Base-by-base conservation (phyloP, 2,888 invertebrate genomes). In the Pherbina coryleti region DNA sequence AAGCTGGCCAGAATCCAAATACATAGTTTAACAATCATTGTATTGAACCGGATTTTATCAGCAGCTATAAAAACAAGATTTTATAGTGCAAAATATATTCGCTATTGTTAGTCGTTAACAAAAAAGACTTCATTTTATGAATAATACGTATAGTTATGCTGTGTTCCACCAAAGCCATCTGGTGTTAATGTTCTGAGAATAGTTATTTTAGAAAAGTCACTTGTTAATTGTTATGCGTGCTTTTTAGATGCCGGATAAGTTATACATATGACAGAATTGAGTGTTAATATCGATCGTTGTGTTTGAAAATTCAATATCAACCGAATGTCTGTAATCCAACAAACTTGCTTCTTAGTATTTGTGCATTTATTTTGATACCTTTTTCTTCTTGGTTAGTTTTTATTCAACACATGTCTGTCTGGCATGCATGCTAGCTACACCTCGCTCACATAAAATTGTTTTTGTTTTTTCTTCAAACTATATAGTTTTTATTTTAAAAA, bases 341-440 rank as follows among this genome's bases (percentile, higher is more conserved):
- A 60, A 49, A 69, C 28, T 49, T 69, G 1, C 19, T 22, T 51
- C 44, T 11, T 14, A 25, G 74, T 60, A 44, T 37, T 49, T 17
- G 62, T 64, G 44, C 28, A 64, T 64, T 74, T 74, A 74, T 74
- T 74, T 74, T 74, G 74, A 74, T 64, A 34, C 64, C 64, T 64
- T 74, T 51, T 28, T 76, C 25, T 37, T 72, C 72, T 44, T 57
- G 14, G 34, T 34, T 66, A 28, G 37, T 57, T 19, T 74, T 28
- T 51, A 74, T 53, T 64, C 31, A 64, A 64, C 28, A 64, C 34
- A 66, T 74, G 64, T 66, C 51, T 64, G 31, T n/a, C 53, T 72
- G 57, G 69, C 44, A 44, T 69, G 49, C 69, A 69, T 51, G 69
- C 49, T 69, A 51, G 51, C 69, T 69, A 60, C 72, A 60, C 60